Evolutionary conservation across 2,797 vertebrate genomes (phyloP).

Genomic region (Girardinus metallicus): DNA sequence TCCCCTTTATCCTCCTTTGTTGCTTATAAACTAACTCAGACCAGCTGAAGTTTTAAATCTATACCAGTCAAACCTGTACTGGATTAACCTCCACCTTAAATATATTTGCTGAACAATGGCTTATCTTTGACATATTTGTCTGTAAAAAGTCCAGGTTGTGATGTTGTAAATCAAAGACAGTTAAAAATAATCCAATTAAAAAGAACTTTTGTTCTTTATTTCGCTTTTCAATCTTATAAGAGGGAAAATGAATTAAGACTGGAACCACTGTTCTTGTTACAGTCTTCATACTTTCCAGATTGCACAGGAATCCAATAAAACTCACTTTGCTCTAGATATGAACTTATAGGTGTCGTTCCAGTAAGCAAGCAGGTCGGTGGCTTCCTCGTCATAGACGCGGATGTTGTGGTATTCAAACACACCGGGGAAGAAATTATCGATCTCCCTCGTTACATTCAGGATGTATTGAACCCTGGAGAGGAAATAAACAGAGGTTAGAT

Average conservation of each 20-base stretch:
- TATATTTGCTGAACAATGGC: too few relatives aligned
- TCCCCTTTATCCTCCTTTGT: background rate
- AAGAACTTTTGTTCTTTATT: background rate
- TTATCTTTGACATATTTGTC: background rate
- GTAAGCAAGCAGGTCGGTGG: conserved; percentile 94
- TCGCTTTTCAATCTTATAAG: background rate
- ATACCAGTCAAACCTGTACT: background rate
- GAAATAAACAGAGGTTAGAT: conserved; percentile 5
- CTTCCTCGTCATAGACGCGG: conserved; percentile 97
- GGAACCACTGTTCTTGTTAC: background rate
- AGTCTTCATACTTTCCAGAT: background rate
- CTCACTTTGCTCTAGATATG: conserved; percentile 97
- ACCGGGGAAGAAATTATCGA: conserved; percentile 98
- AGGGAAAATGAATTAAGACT: background rate
- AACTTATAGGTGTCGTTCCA: conserved; percentile 99
- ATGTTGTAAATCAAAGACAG: background rate
- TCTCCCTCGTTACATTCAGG: conserved; percentile 96
- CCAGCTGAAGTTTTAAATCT: background rate
- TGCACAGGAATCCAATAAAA: conserved; percentile 9
- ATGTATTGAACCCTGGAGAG: conserved; percentile 91
- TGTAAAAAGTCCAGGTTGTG: background rate
- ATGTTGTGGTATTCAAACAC: conserved; percentile 98
- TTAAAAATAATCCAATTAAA: background rate
- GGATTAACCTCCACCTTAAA: background rate
- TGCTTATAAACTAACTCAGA: background rate